Base-by-base conservation (phyloP, 2,888 invertebrate species). In the Epinotia demarniana region DNA sequence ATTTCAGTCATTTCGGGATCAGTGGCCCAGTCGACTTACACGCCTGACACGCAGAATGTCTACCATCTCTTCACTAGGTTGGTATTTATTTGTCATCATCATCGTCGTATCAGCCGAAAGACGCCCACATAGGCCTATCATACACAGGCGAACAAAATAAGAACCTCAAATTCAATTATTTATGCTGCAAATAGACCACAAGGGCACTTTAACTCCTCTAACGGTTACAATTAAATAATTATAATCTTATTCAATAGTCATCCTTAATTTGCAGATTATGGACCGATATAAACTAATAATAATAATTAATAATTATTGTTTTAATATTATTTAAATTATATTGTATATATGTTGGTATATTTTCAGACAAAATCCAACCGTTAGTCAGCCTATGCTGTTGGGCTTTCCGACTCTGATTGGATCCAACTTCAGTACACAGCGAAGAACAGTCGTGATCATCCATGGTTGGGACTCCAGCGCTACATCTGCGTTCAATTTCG, bases 61-160 rank as follows among this genome's bases (percentile, higher is more conserved):
- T 81, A 79, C 73, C 81, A 81, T 72, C 74, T 81, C 0, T 81
- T 80, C 73, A 80, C 80, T 12, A 79, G 81, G 81, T 80, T 39
- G 58, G 46, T 1, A 1, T 16, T 12, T 8, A 18, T n/a, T 18
- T 18, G 3, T 6, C 18, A 43, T 62, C 46, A 43, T 58, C 3
- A 55, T 33, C 33, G 8, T 33, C 6, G 1, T 33, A 33, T 33
- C 8, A 33, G 23, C 23, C 23, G 23, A 27, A 23, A 27, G 23
- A 27, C 23, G 23, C 3, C 23, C 23, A 23, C 23, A 23, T 23
- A 23, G 23, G 23, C 23, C 2, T 23, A 1, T 3, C 23, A 3
- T 27, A 27, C 23, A 27, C 2, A 27, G 23, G 23, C 23, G 23
- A 27, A 27, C 23, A 27, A 27, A 27, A 27, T 27, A 27, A 27